Percentiles rank a stretch among this genome's conserved stretches.
These are phyloP conservation scores for Ormia ochracea DNA, from an alignment of 2,888 invertebrate species.

Conservation along the genomic window DNA sequence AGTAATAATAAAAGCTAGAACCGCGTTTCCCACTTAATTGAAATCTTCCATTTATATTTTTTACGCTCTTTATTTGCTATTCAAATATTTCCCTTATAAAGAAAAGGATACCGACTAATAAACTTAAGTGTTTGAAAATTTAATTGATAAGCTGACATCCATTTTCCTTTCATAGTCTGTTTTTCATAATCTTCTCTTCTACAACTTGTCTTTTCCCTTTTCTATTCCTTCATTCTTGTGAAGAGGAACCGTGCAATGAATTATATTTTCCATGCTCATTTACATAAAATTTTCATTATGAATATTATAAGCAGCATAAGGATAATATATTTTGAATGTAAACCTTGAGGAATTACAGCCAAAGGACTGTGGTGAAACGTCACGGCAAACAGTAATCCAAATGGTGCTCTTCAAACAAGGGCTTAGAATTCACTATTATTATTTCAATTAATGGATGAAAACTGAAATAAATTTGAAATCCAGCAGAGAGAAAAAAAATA, in stretches of 20 bases:
- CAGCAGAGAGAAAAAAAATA: too few relatives aligned
- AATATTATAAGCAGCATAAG: constrained; percentile 20
- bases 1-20: too few relatives aligned
- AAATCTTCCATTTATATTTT: too few relatives aligned
- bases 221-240: background rate
- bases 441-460: too few relatives aligned
- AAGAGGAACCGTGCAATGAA: constrained; percentile 67
- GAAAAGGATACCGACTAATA: too few relatives aligned
- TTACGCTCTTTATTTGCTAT: too few relatives aligned
- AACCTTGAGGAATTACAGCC: constrained; percentile 36
- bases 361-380: constrained; percentile 8
- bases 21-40: too few relatives aligned
- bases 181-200: background rate
- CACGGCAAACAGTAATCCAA: too few relatives aligned
- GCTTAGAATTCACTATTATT: too few relatives aligned
- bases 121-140: constrained; percentile 64
- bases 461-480: too few relatives aligned
- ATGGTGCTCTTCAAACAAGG: too few relatives aligned
- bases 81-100: too few relatives aligned
- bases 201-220: constrained; percentile 1
- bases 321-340: constrained; percentile 8
- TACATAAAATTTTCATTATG: constrained; percentile 68
- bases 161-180: constrained; percentile 67
- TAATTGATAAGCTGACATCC: constrained; percentile 75
- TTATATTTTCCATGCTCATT: constrained; percentile 75